Base-by-base conservation (phyloP, 2,797 vertebrate species). In the Thripadectes ignobilis region DNA sequence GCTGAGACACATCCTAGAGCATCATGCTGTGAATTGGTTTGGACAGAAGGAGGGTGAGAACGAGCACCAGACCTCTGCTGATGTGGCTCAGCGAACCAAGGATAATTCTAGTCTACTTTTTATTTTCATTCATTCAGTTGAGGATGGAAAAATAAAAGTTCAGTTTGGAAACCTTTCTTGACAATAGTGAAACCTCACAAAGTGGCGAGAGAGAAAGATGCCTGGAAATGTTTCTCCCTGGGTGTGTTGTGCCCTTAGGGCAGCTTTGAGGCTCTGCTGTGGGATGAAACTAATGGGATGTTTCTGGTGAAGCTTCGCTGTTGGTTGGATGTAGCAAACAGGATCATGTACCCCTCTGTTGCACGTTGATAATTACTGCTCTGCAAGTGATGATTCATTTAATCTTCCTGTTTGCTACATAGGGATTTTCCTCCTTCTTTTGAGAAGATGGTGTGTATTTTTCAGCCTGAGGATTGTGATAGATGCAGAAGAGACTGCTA, bases 231-330 rank as follows among this genome's bases (percentile, higher is more conserved):
- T 23, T 58, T 82, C 48, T 84, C 41, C 72, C n/a, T 52, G 48
- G 39, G 12, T 48, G 10, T 1, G 3, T 63, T 54, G 74, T 78
- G 80, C 66, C 86, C 81, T 74, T 6, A 86, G 92, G 83, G 91
- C 80, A 93, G 73, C 77, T 93, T 51, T 79, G 85, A 76, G 92
- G 58, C 27, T 86, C 85, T 86, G 71, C 76, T 88, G 18, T 13
- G 71, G 65, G 74, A 17, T 63, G 52, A 84, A 59, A 63, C 39
- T 88, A 46, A 80, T 45, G 69, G 62, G 59, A 62, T 75, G 76
- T 55, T 88, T 11, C 20, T 0, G 0, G 62, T 43, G 88, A 29
- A 62, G 34, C 39, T 76, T 49, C 0, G 0, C 24, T 4, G 8
- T 57, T 68, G 30, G 59, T 81, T 23, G 62, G 69, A 32, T 81